Evolutionary conservation across 2,888 invertebrate genomes (phyloP).

Genomic region (Agonopterix alstromeriana): DNA sequence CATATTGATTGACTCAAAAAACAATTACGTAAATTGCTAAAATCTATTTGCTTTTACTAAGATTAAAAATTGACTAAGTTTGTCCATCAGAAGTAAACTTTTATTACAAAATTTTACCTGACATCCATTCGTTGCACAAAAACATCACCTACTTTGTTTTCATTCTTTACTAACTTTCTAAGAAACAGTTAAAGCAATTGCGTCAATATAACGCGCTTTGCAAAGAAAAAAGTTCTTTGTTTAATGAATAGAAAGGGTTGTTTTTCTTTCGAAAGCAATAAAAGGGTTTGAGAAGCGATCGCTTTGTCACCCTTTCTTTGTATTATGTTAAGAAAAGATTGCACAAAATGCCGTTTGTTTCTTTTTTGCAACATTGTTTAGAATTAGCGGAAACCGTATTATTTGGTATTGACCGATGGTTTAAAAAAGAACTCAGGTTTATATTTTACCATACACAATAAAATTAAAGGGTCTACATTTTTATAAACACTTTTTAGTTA

Average conservation of each 20-base stretch:
- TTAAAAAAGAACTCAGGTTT: not conserved
- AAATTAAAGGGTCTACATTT: not conserved
- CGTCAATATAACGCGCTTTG: conserved; percentile 57
- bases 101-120: conserved; percentile 17
- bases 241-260: conserved; percentile 63
- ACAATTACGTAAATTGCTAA: too few relatives aligned
- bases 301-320: conserved; percentile 63
- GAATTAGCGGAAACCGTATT: conserved; percentile 18
- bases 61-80: too few relatives aligned
- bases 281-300: conserved; percentile 58
- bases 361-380: conserved; percentile 31
- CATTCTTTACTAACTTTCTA: conserved; percentile 28
- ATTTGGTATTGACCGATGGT: conserved; percentile 11
- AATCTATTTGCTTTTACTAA: too few relatives aligned
- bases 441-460: not conserved
- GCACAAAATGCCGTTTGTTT: conserved; percentile 52
- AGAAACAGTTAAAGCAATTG: conserved; percentile 46
- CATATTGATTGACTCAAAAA: too few relatives aligned
- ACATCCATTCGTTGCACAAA: conserved; percentile 5
- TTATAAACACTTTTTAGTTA: not conserved
- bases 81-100: not conserved
- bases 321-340: conserved; percentile 45
- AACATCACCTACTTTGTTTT: conserved; percentile 11
- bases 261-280: conserved; percentile 56
- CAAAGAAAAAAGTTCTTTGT: conserved; percentile 48